A percentile compares a stretch with the other conserved stretches of the same genome.
These are phyloP conservation scores for Junco hyemalis DNA, from an alignment of 2,113 vertebrate species.

Conservation along the genomic window DNA sequence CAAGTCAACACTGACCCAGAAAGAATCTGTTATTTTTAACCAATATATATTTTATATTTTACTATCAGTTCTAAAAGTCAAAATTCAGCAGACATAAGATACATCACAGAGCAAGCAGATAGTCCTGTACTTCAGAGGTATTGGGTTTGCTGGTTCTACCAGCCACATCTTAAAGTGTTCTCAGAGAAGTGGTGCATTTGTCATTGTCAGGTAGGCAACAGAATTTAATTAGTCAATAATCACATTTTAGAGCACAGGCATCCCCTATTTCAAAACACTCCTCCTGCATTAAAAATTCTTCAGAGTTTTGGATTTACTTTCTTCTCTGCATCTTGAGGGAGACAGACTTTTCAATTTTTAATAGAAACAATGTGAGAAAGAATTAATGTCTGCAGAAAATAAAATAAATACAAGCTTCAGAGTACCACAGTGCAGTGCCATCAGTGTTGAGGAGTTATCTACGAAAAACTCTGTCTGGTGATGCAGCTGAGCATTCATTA, in stretches of 20 bases:
- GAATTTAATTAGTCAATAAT: not conserved
- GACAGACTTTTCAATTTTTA: accelerated
- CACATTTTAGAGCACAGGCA: not conserved
- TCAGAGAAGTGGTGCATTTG: not conserved
- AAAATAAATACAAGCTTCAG: not conserved
- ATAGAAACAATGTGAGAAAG: not conserved
- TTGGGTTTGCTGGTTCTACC: not conserved
- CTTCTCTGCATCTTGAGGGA: not conserved
- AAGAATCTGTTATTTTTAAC: constrained; percentile 56
- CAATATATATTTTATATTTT: constrained; percentile 26
- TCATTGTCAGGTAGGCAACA: not conserved
- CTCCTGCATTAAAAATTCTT: not conserved
- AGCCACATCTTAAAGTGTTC: not conserved
- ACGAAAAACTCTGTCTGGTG: not conserved
- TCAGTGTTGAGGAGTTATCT: not conserved
- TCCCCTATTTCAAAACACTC: not conserved
- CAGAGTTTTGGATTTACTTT: not conserved
- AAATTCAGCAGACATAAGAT: not conserved
- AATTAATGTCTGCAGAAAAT: not conserved
- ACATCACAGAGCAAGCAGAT: not conserved
- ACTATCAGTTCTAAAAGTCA: constrained; percentile 12
- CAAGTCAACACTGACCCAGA: constrained; percentile 44
- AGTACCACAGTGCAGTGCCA: not conserved
- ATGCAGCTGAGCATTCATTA: not conserved
- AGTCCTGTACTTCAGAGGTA: not conserved